Evolutionary conservation across 2,797 vertebrate genomes (phyloP).

Genomic region (Babyrousa celebensis): DNA sequence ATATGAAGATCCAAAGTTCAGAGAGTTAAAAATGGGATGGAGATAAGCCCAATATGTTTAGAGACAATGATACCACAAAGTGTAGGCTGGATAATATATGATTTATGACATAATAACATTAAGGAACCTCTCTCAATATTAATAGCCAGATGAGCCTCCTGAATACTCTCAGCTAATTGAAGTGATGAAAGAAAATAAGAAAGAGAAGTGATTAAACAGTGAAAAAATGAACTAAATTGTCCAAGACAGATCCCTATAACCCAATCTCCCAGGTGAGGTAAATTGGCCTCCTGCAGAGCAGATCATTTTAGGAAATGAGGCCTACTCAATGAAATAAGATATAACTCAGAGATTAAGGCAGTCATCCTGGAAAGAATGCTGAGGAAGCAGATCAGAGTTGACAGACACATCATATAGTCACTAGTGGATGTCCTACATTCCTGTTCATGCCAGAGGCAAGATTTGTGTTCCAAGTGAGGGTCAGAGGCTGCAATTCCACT

Average conservation of each 20-base stretch:
- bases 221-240: background rate
- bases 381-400: background rate
- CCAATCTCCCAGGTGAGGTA: background rate
- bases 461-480: background rate
- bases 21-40: background rate
- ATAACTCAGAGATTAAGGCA: background rate
- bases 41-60: background rate
- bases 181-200: constrained; percentile 40
- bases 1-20: background rate
- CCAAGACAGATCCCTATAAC: background rate
- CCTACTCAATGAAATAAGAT: background rate
- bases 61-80: background rate
- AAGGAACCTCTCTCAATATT: background rate
- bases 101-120: background rate
- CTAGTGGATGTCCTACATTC: background rate
- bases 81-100: background rate
- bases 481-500: background rate
- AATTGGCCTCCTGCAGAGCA: background rate
- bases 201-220: background rate
- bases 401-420: background rate
- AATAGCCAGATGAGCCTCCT: constrained; percentile 29
- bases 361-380: background rate
- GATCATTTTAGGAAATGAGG: background rate
- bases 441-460: background rate
- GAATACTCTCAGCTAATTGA: constrained; percentile 63